phyloP scores from a whole-genome alignment of 1,140 invertebrate genomes.

The Drosophila pseudoananassae region DNA sequence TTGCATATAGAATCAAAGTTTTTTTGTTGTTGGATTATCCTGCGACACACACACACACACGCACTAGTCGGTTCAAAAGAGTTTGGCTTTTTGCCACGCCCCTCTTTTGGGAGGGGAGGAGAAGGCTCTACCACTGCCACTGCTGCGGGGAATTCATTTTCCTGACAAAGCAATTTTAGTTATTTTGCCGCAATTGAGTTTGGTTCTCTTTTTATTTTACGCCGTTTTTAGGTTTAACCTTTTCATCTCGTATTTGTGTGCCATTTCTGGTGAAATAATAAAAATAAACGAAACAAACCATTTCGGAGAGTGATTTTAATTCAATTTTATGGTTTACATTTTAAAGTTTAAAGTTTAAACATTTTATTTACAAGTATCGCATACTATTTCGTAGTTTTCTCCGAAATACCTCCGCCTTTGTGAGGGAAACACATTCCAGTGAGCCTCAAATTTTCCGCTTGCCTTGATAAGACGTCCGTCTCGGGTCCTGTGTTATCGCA shows the following conservation, averaged over 20 bases:
- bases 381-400: neutral
- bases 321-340: constrained; percentile 7
- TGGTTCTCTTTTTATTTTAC: constrained; percentile 43
- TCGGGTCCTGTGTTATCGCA: constrained; percentile 30
- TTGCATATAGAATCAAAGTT: constrained; percentile 67
- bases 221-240: constrained; percentile 26
- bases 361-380: constrained; percentile 14
- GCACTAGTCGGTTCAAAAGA: constrained; percentile 29
- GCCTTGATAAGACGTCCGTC: constrained; percentile 25
- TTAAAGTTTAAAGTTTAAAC: neutral
- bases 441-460: constrained; percentile 18
- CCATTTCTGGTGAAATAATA: neutral
- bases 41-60: constrained; percentile 43
- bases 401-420: neutral
- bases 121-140: constrained; percentile 10
- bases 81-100: constrained; percentile 62
- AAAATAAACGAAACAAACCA: neutral
- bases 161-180: constrained; percentile 78
- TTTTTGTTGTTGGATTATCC: constrained; percentile 65
- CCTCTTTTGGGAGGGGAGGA: constrained; percentile 8
- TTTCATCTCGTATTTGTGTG: constrained; percentile 26
- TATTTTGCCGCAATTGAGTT: constrained; percentile 54
- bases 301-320: neutral
- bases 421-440: constrained; percentile 9
- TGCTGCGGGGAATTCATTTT: constrained; percentile 55